A percentile compares a stretch with the other conserved stretches of the same genome.
Evolutionary conservation across 2,888 invertebrate genomes (phyloP).

Genomic region (Acrobasis consociella): DNA sequence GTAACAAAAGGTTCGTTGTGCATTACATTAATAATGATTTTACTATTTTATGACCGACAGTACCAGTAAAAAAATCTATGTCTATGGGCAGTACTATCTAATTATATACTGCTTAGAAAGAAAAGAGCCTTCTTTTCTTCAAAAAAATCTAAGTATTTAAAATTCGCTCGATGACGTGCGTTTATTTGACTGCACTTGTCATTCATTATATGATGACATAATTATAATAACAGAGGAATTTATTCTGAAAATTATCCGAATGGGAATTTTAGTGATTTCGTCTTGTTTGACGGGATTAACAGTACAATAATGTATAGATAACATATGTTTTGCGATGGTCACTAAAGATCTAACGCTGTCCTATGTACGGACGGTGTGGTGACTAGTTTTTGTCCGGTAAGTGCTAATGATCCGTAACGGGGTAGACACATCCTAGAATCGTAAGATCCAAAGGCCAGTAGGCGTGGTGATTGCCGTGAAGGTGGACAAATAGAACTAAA

Average conservation of each 20-base stretch:
- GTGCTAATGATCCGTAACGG: background rate
- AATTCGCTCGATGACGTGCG: background rate
- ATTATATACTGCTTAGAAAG: too few relatives aligned
- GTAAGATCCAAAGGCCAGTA: too few relatives aligned
- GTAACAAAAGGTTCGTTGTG: too few relatives aligned
- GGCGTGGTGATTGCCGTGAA: too few relatives aligned
- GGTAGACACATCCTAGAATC: too few relatives aligned
- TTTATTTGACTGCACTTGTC: conserved; percentile 4
- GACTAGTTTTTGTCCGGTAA: background rate
- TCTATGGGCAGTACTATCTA: too few relatives aligned
- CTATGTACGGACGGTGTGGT: background rate
- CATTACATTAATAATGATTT: too few relatives aligned
- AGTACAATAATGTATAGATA: conserved; percentile 16
- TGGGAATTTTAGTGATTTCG: conserved; percentile 28
- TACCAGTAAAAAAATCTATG: too few relatives aligned
- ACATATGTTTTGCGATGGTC: background rate
- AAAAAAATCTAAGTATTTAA: too few relatives aligned
- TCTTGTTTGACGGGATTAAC: conserved; percentile 10
- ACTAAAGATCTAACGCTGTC: conserved; percentile 2
- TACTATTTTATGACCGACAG: too few relatives aligned
- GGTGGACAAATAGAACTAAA: too few relatives aligned
- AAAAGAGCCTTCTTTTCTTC: too few relatives aligned
- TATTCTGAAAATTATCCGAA: background rate
- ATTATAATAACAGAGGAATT: background rate
- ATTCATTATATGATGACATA: conserved; percentile 6